phyloP scores from a whole-genome alignment of 2,888 invertebrate genomes.

The Linnaemya tessellans region DNA sequence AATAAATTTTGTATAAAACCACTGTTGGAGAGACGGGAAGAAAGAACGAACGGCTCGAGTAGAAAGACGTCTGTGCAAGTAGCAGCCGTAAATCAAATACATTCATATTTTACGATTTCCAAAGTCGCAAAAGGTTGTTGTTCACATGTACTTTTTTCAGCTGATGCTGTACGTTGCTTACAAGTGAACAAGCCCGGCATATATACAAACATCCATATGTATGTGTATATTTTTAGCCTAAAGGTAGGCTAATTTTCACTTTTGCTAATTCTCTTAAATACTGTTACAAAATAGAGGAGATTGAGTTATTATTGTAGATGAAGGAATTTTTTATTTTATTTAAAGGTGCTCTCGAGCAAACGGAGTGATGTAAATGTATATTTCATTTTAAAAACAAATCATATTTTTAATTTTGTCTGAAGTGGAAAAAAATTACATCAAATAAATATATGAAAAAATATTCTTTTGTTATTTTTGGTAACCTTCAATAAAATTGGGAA shows the following conservation, averaged over 20 bases:
- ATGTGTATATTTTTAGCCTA: slow-evolving; percentile 26
- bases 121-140: not conserved
- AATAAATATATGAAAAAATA: not conserved
- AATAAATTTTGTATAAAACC: slow-evolving; percentile 40
- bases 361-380: slow-evolving; percentile 74
- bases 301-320: not conserved
- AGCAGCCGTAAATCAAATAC: slow-evolving; percentile 65
- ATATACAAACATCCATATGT: too few species aligned
- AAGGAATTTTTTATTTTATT: slow-evolving; percentile 48
- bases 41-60: not conserved
- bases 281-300: not conserved
- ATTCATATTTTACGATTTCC: not conserved
- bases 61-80: slow-evolving; percentile 11
- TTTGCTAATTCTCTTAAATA: slow-evolving; percentile 69
- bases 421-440: slow-evolving; percentile 31
- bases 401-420: slow-evolving; percentile 19
- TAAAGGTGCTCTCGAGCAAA: slow-evolving; percentile 78
- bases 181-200: not conserved
- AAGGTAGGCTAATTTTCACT: slow-evolving; percentile 76
- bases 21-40: not conserved
- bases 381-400: slow-evolving; percentile 10
- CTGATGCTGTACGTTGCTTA: not conserved
- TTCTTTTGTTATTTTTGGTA: not conserved
- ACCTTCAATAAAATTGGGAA: too few species aligned
- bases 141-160: not conserved